phyloP scores from a whole-genome alignment of 2,888 invertebrate species.

The Brenthis hecate region DNA sequence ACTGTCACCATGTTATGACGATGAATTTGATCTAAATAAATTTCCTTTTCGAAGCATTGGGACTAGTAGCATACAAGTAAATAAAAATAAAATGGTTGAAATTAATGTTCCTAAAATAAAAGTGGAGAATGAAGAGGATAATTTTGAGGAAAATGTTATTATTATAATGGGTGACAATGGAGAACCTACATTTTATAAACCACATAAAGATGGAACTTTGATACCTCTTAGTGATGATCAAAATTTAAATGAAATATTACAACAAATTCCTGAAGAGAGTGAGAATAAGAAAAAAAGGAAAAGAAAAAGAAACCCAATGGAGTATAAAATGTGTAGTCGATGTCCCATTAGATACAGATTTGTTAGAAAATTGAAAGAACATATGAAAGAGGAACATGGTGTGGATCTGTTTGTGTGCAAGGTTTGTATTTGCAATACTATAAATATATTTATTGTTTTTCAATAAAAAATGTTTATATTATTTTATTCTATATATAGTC shows the following conservation, averaged over 20 bases:
- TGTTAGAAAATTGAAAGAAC: conserved; percentile 63
- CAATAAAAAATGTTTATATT: not conserved
- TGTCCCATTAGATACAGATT: conserved; percentile 70
- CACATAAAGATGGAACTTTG: conserved; percentile 44
- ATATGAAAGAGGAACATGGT: conserved; percentile 65
- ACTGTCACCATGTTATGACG: conserved; percentile 44
- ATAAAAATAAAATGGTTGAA: not conserved
- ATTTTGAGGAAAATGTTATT: conserved; percentile 47
- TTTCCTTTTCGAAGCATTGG: conserved; percentile 42
- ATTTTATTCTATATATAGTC: too few relatives aligned
- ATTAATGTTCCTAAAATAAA: conserved; percentile 30
- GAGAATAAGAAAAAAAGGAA: conserved; percentile 44
- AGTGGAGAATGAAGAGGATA: conserved; percentile 12
- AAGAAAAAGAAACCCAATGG: conserved; percentile 63
- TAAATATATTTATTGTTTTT: too few relatives aligned
- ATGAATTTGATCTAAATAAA: conserved; percentile 54
- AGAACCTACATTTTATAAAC: conserved; percentile 46
- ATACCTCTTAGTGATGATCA: conserved; percentile 36
- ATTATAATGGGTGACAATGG: conserved; percentile 55
- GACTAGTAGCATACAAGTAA: conserved; percentile 15
- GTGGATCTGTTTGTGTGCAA: conserved; percentile 64
- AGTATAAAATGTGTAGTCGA: conserved; percentile 54
- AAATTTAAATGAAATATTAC: conserved; percentile 12
- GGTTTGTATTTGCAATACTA: conserved; percentile 45
- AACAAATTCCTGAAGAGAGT: conserved; percentile 19